phyloP scores from a whole-genome alignment of 2,888 invertebrate species.

The Adelognathus sp. region DNA sequence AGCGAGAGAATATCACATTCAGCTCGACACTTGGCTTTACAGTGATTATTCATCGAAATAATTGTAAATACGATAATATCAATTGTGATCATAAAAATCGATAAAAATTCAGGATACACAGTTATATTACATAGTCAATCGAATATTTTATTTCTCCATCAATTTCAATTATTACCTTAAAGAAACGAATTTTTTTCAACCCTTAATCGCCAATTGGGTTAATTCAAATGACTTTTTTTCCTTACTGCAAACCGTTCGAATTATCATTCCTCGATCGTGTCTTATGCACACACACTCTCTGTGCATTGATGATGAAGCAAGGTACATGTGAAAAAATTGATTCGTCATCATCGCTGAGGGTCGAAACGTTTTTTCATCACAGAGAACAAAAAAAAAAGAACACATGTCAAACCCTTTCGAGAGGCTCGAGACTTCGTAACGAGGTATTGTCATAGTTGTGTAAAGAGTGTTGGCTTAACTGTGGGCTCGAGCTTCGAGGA shows the following conservation, averaged over 20 bases:
- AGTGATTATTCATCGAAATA: no score
- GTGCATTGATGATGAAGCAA: neutral
- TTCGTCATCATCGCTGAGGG: neutral
- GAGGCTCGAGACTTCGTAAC: neutral
- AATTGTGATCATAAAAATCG: no score
- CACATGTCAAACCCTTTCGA: slow-evolving; percentile 6
- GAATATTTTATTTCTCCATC: no score
- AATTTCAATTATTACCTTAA: no score
- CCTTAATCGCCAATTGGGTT: no score
- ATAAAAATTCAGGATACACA: no score
- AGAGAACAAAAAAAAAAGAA: neutral
- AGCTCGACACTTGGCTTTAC: no score
- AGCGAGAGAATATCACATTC: no score
- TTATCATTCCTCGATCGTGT: neutral
- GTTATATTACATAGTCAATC: no score
- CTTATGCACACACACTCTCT: neutral
- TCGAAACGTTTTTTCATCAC: slow-evolving; percentile 11
- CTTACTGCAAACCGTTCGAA: slow-evolving; percentile 4
- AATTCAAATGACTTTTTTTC: neutral
- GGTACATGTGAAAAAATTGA: neutral
- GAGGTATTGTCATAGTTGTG: neutral
- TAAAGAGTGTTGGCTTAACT: slow-evolving; percentile 2
- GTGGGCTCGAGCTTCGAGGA: neutral
- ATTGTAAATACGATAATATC: no score
- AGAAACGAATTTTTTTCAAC: no score